phyloP scores from a whole-genome alignment of 2,797 vertebrate genomes.

The Sebastes nivosus region DNA sequence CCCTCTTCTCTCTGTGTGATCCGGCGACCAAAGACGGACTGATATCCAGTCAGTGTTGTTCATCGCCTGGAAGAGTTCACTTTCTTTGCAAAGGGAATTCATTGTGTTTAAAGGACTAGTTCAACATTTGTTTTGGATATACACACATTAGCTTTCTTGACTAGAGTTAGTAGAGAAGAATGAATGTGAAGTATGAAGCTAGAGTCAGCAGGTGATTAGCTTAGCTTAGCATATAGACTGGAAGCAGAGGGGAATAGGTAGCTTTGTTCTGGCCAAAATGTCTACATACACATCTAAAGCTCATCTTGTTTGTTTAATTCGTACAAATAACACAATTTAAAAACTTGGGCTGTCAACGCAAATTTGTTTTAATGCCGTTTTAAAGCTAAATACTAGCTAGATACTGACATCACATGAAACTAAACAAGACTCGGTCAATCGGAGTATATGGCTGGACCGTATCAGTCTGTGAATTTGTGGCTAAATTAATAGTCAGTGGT shows the following conservation, averaged over 20 bases:
- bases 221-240: not conserved
- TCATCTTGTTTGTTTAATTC: not conserved
- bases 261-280: too few relatives aligned
- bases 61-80: not conserved
- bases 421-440: too few relatives aligned
- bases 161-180: not conserved
- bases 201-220: not conserved
- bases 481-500: too few relatives aligned
- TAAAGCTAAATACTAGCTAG: too few relatives aligned
- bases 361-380: fast-evolving
- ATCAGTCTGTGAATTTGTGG: too few relatives aligned
- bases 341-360: too few relatives aligned
- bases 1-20: not conserved
- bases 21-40: not conserved
- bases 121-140: not conserved
- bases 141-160: not conserved
- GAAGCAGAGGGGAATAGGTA: not conserved
- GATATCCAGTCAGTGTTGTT: not conserved
- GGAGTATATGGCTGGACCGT: too few relatives aligned
- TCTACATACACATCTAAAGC: not conserved
- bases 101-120: not conserved
- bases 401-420: too few relatives aligned
- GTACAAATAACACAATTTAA: fast-evolving
- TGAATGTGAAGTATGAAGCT: not conserved
- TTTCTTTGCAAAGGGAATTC: not conserved